phyloP scores from a whole-genome alignment of 2,888 invertebrate genomes.

The Cyrtodaria siliqua region DNA sequence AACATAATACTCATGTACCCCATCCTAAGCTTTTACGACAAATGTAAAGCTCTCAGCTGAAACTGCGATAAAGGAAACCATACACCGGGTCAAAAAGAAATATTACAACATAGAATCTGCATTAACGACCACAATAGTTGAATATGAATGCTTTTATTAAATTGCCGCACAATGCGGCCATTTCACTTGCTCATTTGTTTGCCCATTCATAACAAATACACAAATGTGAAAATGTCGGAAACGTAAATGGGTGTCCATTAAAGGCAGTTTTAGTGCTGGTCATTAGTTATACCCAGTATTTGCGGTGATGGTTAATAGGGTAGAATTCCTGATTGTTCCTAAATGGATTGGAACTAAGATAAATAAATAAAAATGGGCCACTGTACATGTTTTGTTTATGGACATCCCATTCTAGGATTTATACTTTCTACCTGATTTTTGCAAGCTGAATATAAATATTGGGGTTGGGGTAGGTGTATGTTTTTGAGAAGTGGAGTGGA shows the following conservation, averaged over 20 bases:
- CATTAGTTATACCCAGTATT: no score
- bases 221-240: conserved; percentile 10
- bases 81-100: conserved; percentile 35
- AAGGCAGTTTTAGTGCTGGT: neutral
- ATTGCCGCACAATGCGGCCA: conserved; percentile 34
- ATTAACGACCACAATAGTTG: conserved; percentile 48
- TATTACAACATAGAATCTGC: conserved; percentile 60
- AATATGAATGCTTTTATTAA: conserved; percentile 49
- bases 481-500: no score
- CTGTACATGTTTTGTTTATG: no score
- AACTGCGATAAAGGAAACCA: conserved; percentile 24
- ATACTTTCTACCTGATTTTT: no score
- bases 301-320: no score
- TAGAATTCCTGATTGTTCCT: no score
- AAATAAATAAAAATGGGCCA: no score
- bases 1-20: conserved; percentile 4
- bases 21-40: conserved; percentile 29
- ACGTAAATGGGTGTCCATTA: conserved; percentile 16
- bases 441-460: no score
- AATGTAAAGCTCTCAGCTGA: conserved; percentile 28
- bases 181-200: conserved; percentile 17
- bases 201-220: conserved; percentile 28
- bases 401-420: no score
- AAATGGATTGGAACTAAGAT: no score
- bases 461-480: no score